Percentiles rank a stretch among this genome's conserved stretches.
These are phyloP conservation scores for Sycophila sp. DNA, from an alignment of 1,140 invertebrate genomes.

Conservation along the genomic window DNA sequence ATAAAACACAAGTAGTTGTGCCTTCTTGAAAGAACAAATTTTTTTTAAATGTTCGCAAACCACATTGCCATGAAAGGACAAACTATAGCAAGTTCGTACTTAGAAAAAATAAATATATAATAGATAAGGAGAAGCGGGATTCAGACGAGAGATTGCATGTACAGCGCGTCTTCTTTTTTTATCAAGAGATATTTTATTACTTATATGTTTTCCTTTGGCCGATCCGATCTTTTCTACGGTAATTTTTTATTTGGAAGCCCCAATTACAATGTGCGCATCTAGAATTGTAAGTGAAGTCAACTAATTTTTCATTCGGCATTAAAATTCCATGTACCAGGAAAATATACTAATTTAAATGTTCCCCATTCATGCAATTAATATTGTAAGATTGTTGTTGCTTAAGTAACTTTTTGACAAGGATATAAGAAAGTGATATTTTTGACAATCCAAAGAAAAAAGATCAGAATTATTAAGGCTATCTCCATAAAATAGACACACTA, in stretches of 20 bases:
- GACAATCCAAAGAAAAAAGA: background rate
- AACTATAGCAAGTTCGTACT: too few relatives aligned
- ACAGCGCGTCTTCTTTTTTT: background rate
- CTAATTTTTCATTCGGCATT: background rate
- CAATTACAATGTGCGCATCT: background rate
- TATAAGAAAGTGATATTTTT: conserved; percentile 5
- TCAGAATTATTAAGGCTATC: too few relatives aligned
- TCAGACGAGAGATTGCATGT: background rate
- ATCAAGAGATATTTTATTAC: background rate
- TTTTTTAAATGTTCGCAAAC: too few relatives aligned
- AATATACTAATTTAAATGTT: too few relatives aligned
- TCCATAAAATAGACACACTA: too few relatives aligned
- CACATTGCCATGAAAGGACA: too few relatives aligned
- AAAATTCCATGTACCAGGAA: conserved; percentile 2
- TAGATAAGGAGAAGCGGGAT: conserved; percentile 21
- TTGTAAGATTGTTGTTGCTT: too few relatives aligned
- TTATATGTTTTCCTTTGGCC: background rate
- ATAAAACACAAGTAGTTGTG: conserved; percentile 58
- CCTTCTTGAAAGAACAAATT: conserved; percentile 50
- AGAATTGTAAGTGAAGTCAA: background rate
- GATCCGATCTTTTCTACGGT: background rate
- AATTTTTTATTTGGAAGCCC: background rate
- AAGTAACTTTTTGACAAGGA: conserved; percentile 4
- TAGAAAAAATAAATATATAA: conserved; percentile 24
- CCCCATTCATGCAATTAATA: background rate